Base-by-base conservation (phyloP, 1,140 invertebrate species). In the Teleopsis dalmanni region DNA sequence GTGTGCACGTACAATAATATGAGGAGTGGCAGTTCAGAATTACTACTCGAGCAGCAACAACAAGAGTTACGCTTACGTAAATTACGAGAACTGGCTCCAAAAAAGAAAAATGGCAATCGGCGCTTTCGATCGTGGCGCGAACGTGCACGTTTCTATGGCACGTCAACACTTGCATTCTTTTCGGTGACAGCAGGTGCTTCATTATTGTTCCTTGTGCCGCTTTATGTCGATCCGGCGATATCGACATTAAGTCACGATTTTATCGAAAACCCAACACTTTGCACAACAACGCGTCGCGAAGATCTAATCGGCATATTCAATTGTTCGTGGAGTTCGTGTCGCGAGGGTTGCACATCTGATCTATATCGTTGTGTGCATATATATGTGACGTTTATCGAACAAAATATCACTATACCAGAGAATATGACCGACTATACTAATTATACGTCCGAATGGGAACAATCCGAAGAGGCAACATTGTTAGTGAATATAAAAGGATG, bases 161-260 rank as follows among this genome's bases (percentile, higher is more conserved):
- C 87, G 43, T 84, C 85, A 41, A 78, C 84, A 51, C 74, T 90
- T 50, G 86, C 83, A 34, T 78, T 88, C 57, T 77, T 86, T 43
- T 81, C 88, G 33, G 84, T 88, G 53, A 84, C 84, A 40, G 85
- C 87, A 29, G 85, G 85, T 31, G 86, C 87, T 22, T 86, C 87
- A 3, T 75, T 92, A 23, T 77, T 91, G 27, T 91, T 93, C 72
- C 76, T 91, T 35, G 87, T 91, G 35, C 89, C 88, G 35, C 76
- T 91, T n/a, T 89, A 91, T 72, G 87, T 91, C 33, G 68, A 93
- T 71, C 88, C 88, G 22, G 88, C 88, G n/a, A 81, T 93, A 51
- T 89, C 87, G 57, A 91, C 88, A 4, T 72, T 92, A 42, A 83
- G 83, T 3, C 85, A 88, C 35, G 85, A 91, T 70, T 91, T 91